Evolutionary conservation across 2,113 vertebrate species (phyloP).

Genomic region (Anser cygnoides): DNA sequence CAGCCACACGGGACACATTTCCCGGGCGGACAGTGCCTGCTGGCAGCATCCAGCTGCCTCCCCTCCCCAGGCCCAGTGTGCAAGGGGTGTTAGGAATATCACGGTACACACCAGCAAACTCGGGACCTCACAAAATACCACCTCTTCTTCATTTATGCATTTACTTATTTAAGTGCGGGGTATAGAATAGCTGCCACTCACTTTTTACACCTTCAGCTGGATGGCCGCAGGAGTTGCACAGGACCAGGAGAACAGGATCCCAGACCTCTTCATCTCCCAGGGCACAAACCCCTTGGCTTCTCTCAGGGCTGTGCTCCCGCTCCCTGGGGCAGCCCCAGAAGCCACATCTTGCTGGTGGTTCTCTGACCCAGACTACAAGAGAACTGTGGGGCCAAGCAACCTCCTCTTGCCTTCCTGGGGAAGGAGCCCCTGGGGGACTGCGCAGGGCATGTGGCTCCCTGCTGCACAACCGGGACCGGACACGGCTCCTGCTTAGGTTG

Average conservation of each 20-base stretch:
- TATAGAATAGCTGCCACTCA: accelerated
- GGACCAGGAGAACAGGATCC: neutral
- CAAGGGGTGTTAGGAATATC: neutral
- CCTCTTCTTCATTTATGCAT: neutral
- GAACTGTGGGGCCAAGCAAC: neutral
- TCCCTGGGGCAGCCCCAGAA: neutral
- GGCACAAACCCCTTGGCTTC: neutral
- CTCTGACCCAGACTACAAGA: accelerated
- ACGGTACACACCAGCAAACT: accelerated
- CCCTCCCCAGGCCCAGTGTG: too few species aligned
- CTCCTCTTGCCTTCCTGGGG: neutral
- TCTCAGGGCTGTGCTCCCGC: accelerated
- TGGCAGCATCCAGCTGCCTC: accelerated
- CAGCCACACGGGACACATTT: accelerated
- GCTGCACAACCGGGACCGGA: accelerated
- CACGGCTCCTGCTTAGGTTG: neutral
- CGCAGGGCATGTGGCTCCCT: neutral
- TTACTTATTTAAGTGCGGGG: neutral
- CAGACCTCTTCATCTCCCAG: neutral
- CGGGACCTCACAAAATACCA: neutral
- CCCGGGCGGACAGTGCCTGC: neutral
- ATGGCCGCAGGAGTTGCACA: neutral
- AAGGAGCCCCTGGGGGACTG: neutral
- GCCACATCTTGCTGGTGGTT: neutral
- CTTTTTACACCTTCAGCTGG: neutral